These are phyloP conservation scores for Andrena trimmerana DNA, from an alignment of 2,888 invertebrate genomes.

Conservation along the genomic window DNA sequence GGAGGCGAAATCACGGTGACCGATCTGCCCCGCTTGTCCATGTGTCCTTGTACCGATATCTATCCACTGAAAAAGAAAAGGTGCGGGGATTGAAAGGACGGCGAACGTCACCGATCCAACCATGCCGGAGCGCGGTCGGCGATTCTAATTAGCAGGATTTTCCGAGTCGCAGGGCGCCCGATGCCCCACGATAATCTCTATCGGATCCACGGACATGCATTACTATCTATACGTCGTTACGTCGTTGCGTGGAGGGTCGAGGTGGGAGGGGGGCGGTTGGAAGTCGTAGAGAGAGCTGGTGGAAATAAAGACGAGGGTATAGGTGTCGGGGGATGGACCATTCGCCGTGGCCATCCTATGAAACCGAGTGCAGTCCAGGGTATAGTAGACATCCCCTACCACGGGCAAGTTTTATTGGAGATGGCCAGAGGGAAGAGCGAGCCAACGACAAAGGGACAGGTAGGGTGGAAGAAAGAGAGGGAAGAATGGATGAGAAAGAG, in stretches of 20 bases:
- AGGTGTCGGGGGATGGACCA: conserved; percentile 82
- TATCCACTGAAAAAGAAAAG: neutral
- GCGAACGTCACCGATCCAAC: neutral
- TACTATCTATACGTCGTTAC: conserved; percentile 44
- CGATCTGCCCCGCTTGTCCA: too few species aligned
- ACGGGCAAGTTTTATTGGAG: conserved; percentile 76
- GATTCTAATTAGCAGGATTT: conserved; percentile 43
- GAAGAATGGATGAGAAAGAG: conserved; percentile 63
- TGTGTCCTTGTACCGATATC: too few species aligned
- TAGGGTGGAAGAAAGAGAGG: conserved; percentile 37
- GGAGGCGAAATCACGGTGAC: neutral
- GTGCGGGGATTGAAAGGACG: neutral
- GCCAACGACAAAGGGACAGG: conserved; percentile 13
- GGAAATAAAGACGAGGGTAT: conserved; percentile 83
- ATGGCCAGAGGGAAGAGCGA: conserved; percentile 50
- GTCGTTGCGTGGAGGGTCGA: conserved; percentile 21
- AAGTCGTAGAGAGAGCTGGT: conserved; percentile 72
- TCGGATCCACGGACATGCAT: conserved; percentile 51
- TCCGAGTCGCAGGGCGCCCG: conserved; percentile 5
- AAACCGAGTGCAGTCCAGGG: conserved; percentile 81
- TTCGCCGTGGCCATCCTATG: conserved; percentile 81
- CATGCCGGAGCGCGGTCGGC: neutral
- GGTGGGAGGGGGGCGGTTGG: conserved; percentile 17
- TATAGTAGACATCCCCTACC: conserved; percentile 75
- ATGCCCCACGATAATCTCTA: conserved; percentile 62